A percentile compares a stretch with the other conserved stretches of the same genome.
phyloP scores from a whole-genome alignment of 2,888 invertebrate genomes.

The Caenorhabditis sp. region DNA sequence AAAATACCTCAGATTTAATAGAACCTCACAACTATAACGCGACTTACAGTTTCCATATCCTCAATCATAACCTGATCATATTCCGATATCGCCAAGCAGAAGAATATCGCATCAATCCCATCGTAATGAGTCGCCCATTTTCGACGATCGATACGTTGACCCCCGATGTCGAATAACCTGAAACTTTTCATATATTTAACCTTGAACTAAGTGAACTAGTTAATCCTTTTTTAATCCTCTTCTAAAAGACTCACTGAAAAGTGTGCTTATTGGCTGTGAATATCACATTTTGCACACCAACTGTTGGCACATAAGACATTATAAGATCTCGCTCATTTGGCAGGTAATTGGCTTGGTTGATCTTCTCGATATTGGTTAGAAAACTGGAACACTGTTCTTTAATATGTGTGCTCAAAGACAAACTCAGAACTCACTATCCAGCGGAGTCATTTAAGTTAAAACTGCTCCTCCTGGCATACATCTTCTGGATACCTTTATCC shows the following conservation, averaged over 20 bases:
- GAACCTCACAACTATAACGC: too few species aligned
- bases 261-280: conserved; percentile 53
- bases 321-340: conserved; percentile 61
- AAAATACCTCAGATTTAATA: not conserved
- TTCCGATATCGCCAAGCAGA: conserved; percentile 62
- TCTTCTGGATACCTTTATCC: conserved; percentile 51
- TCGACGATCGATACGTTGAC: conserved; percentile 54
- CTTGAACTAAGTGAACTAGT: not conserved
- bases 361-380: conserved; percentile 52
- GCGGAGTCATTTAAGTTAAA: conserved; percentile 63
- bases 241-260: conserved; percentile 58
- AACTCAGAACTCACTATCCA: conserved; percentile 43
- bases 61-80: conserved; percentile 62
- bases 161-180: conserved; percentile 59
- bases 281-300: conserved; percentile 62
- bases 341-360: conserved; percentile 48
- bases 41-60: conserved; percentile 43
- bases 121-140: conserved; percentile 64
- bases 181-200: not conserved
- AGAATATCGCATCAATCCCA: conserved; percentile 65
- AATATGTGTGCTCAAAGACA: not conserved
- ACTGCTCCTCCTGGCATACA: conserved; percentile 51
- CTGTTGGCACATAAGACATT: conserved; percentile 64
- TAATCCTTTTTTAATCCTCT: not conserved
- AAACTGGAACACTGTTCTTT: conserved; percentile 49